Evolutionary conservation across 2,797 vertebrate genomes (phyloP).

Genomic region (Rousettus madagascariensis): DNA sequence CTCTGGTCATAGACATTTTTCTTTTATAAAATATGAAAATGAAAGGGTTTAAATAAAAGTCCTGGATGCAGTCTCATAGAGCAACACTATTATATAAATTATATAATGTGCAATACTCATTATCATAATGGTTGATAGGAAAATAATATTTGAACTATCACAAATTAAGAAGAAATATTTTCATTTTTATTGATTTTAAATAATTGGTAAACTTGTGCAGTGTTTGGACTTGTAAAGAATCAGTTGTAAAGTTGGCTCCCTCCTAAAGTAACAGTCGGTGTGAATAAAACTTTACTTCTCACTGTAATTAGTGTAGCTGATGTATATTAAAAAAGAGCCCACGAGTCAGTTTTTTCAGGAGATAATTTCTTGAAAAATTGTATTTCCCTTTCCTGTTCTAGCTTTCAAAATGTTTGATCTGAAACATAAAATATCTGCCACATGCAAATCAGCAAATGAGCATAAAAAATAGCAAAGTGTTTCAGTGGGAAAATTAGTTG

Average conservation of each 20-base stretch:
- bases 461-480: slow-evolving; percentile 2
- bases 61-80: background rate
- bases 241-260: background rate
- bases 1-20: background rate
- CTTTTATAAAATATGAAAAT: background rate
- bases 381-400: background rate
- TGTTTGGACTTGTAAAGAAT: background rate
- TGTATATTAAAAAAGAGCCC: background rate
- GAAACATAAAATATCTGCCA: slow-evolving; percentile 29
- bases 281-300: slow-evolving; percentile 19
- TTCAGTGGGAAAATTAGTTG: background rate
- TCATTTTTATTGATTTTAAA: slow-evolving; percentile 50
- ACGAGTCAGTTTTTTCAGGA: background rate
- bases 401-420: background rate
- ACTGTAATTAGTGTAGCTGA: background rate
- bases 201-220: background rate
- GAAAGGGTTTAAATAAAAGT: background rate
- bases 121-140: background rate
- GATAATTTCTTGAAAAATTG: slow-evolving; percentile 26
- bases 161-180: slow-evolving; percentile 2
- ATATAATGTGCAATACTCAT: background rate
- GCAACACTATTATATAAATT: background rate
- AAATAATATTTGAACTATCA: background rate
- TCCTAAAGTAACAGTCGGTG: background rate
- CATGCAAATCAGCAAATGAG: background rate